These are phyloP conservation scores for Archips xylosteana DNA, from an alignment of 2,888 invertebrate species.

Conservation along the genomic window DNA sequence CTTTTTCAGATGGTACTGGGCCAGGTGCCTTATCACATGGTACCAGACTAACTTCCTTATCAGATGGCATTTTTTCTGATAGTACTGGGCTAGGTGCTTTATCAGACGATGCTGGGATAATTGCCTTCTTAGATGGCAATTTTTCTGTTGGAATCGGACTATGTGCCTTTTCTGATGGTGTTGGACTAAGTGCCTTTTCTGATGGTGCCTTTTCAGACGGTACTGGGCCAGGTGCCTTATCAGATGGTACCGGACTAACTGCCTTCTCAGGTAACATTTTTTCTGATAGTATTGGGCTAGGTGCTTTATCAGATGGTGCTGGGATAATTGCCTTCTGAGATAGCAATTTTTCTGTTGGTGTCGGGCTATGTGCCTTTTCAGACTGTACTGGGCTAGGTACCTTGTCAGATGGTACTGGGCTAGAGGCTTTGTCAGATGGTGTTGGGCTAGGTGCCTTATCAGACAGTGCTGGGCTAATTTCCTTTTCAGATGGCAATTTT, in stretches of 20 bases:
- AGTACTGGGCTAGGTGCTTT: conserved; percentile 39
- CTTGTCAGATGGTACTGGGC: background rate
- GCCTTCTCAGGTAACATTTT: conserved; percentile 2
- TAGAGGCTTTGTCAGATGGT: conserved; percentile 1
- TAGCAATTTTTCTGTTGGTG: too few species aligned
- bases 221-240: background rate
- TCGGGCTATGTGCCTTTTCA: too few species aligned
- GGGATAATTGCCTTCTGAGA: conserved; percentile 37
- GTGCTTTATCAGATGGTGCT: background rate
- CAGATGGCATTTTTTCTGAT: background rate
- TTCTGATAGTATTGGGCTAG: conserved; percentile 5
- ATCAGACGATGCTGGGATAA: conserved; percentile 8
- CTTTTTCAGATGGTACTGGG: conserved; percentile 17
- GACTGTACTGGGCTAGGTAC: too few species aligned
- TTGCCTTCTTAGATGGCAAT: background rate
- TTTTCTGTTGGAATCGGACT: background rate
- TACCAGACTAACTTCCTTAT: background rate
- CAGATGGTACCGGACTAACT: conserved; percentile 17
- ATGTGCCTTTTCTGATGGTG: background rate
- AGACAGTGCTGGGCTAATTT: conserved; percentile 29
- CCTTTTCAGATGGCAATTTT: background rate
- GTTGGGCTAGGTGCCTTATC: background rate
- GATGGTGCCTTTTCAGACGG: conserved; percentile 15
- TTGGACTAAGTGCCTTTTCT: conserved; percentile 14
- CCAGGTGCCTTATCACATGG: conserved; percentile 13